These are phyloP conservation scores for Neodiprion lecontei DNA, from an alignment of 1,140 invertebrate genomes.

Conservation along the genomic window DNA sequence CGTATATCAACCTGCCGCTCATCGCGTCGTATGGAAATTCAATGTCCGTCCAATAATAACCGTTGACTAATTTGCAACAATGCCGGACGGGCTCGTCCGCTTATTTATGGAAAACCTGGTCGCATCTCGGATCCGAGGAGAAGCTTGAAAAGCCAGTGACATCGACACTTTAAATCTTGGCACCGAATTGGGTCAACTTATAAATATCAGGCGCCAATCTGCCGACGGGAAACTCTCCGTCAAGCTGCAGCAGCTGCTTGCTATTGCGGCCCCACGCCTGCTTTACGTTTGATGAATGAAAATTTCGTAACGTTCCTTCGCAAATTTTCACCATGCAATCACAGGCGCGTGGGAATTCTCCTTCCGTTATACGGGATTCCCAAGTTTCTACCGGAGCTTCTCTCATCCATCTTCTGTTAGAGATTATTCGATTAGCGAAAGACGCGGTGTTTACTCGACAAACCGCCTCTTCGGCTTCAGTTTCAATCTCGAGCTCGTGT, in stretches of 20 bases:
- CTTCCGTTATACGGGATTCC: too few species aligned
- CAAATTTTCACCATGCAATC: background rate
- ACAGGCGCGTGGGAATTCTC: too few species aligned
- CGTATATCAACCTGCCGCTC: too few species aligned
- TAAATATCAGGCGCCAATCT: slow-evolving; percentile 52
- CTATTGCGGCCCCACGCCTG: background rate
- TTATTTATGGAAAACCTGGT: background rate
- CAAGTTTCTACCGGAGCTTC: too few species aligned
- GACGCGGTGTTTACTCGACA: too few species aligned
- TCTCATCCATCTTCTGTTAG: too few species aligned
- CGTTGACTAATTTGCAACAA: background rate
- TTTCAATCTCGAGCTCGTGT: too few species aligned
- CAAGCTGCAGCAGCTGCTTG: background rate
- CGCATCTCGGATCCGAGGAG: background rate
- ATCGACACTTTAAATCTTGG: slow-evolving; percentile 2
- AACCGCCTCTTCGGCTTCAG: too few species aligned
- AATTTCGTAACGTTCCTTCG: background rate
- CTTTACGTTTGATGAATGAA: background rate
- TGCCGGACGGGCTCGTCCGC: background rate
- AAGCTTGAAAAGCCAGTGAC: slow-evolving; percentile 2
- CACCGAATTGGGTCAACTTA: slow-evolving; percentile 49
- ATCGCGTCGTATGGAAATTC: too few species aligned
- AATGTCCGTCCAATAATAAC: background rate
- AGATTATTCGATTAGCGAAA: too few species aligned
- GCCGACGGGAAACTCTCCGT: slow-evolving; percentile 16